phyloP scores from a whole-genome alignment of 2,888 invertebrate genomes.

The Acleris holmiana region DNA sequence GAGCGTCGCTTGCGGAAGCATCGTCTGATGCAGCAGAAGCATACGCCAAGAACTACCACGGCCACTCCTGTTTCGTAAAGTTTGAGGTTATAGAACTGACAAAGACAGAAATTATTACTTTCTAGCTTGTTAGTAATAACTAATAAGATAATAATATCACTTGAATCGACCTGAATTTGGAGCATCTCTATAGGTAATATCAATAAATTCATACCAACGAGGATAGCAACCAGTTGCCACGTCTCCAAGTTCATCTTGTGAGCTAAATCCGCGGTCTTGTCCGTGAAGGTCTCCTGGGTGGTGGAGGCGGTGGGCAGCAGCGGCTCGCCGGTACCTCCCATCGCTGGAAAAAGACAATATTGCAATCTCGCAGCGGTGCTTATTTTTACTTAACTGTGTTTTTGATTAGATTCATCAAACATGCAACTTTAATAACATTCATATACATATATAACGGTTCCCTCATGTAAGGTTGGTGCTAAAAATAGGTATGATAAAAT shows the following conservation, averaged over 20 bases:
- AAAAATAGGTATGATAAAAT: too few species aligned
- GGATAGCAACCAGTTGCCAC: constrained; percentile 93
- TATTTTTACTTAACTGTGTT: too few species aligned
- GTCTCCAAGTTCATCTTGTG: constrained; percentile 91
- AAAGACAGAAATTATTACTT: too few species aligned
- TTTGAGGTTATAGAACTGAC: not conserved
- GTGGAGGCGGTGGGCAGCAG: constrained; percentile 53
- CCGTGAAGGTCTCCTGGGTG: constrained; percentile 79
- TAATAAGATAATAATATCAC: too few species aligned
- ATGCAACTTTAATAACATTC: too few species aligned
- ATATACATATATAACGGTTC: too few species aligned
- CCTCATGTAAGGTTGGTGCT: too few species aligned
- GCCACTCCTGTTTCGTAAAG: constrained; percentile 85
- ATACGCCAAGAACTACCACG: constrained; percentile 91
- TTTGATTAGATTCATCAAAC: too few species aligned
- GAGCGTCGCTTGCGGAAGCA: constrained; percentile 96
- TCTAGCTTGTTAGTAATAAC: too few species aligned
- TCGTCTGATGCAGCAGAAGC: constrained; percentile 96
- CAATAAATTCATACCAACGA: constrained; percentile 85
- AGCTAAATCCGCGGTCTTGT: constrained; percentile 86
- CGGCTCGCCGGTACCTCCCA: constrained; percentile 44
- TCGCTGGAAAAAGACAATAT: constrained; percentile 12
- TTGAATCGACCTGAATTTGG: too few species aligned
- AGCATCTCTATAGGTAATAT: too few species aligned
- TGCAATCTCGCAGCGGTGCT: too few species aligned